Conservation (phyloP, 2,113 vertebrate species). For the Mus spicilegus region DNA sequence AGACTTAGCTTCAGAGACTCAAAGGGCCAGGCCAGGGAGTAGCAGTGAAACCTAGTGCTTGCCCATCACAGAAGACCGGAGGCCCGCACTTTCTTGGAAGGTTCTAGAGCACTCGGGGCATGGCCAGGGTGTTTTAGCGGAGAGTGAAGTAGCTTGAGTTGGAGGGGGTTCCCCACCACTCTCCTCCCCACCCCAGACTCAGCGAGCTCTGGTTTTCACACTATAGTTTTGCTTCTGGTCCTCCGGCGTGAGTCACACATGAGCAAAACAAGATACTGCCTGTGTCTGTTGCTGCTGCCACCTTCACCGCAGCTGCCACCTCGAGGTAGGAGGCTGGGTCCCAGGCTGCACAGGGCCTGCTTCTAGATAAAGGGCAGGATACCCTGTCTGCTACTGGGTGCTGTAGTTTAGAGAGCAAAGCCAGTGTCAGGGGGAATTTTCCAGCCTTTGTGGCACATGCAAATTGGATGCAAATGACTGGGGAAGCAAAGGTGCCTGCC, state of each 20-base stretch:
- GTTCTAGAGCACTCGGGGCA: neutral
- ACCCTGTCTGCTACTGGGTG: neutral
- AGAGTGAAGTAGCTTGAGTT: neutral
- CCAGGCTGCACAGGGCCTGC: neutral
- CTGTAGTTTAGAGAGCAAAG: neutral
- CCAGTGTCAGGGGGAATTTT: slow-evolving; percentile 46
- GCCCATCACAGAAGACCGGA: neutral
- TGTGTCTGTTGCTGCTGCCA: slow-evolving; percentile 5
- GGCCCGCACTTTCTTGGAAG: neutral
- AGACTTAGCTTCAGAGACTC: neutral
- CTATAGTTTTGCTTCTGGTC: slow-evolving; percentile 68
- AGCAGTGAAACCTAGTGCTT: neutral
- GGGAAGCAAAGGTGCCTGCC: neutral
- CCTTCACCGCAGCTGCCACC: slow-evolving; percentile 45
- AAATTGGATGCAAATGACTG: slow-evolving; percentile 51
- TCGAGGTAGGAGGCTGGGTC: slow-evolving; percentile 9
- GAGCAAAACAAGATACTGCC: neutral
- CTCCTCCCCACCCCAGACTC: neutral
- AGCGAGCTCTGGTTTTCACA: slow-evolving; percentile 68
- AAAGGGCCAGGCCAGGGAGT: neutral
- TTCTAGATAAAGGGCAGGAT: neutral
- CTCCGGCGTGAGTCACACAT: slow-evolving; percentile 63
- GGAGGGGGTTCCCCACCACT: slow-evolving; percentile 64
- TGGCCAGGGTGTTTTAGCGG: slow-evolving; percentile 33
- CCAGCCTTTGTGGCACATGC: slow-evolving; percentile 16